These are phyloP conservation scores for Lontra canadensis DNA, from an alignment of 2,113 vertebrate genomes.

Conservation along the genomic window DNA sequence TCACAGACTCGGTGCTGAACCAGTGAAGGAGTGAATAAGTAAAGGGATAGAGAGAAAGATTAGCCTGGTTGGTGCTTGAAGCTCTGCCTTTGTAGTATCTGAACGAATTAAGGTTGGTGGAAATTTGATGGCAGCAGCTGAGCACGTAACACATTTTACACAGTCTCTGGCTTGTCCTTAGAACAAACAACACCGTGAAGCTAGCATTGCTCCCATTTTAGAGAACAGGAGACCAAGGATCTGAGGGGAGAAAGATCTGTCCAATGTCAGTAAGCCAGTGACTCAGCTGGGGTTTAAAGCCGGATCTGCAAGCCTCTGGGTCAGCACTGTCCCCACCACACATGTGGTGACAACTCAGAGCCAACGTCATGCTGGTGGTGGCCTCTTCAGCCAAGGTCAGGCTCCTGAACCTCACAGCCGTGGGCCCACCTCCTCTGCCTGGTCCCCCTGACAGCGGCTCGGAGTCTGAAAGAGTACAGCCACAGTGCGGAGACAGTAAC, in stretches of 20 bases:
- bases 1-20: not conserved
- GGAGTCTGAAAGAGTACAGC: not conserved
- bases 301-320: not conserved
- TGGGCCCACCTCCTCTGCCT: not conserved
- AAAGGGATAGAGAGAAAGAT: accelerated
- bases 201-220: not conserved
- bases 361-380: accelerated
- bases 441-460: not conserved
- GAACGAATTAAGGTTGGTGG: accelerated
- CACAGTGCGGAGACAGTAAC: too few species aligned
- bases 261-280: not conserved
- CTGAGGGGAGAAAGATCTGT: not conserved
- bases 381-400: not conserved
- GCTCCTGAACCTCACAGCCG: not conserved
- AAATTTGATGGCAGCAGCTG: not conserved
- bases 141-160: accelerated
- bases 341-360: not conserved
- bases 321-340: not conserved
- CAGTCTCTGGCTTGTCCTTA: not conserved
- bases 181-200: not conserved
- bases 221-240: not conserved
- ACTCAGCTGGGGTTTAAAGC: not conserved
- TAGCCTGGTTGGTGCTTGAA: not conserved
- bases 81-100: not conserved
- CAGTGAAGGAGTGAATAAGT: not conserved